Percentiles rank a stretch among this genome's conserved stretches.
phyloP scores from a whole-genome alignment of 2,797 vertebrate species.

The Uromys caudimaculatus region DNA sequence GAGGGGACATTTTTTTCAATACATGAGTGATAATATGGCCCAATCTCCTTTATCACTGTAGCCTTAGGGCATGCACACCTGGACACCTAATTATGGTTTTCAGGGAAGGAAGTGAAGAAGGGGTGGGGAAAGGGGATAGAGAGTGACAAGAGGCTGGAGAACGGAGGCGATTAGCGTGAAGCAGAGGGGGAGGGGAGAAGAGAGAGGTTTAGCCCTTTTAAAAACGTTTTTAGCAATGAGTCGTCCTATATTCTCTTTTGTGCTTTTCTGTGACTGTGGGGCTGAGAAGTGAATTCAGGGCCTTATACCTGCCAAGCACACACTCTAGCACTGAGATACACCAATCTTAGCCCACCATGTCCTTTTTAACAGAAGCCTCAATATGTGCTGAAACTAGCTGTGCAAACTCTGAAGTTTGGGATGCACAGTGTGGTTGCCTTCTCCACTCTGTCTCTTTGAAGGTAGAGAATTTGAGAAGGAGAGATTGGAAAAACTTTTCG shows the following conservation, averaged over 20 bases:
- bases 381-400: neutral
- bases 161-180: too few relatives aligned
- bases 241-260: neutral
- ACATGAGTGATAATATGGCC: neutral
- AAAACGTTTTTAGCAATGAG: neutral
- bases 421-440: neutral
- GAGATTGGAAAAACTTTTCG: neutral
- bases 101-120: neutral
- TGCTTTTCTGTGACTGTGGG: neutral
- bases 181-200: too few relatives aligned
- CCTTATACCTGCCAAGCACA: neutral
- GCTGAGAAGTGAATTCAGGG: neutral
- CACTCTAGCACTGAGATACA: neutral
- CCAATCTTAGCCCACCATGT: neutral
- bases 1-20: constrained; percentile 41
- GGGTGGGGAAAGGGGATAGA: too few relatives aligned
- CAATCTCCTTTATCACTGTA: constrained; percentile 19
- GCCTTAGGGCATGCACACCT: neutral
- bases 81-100: neutral
- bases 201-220: neutral
- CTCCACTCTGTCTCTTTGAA: neutral
- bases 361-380: constrained; percentile 21
- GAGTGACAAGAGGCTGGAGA: too few relatives aligned
- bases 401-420: constrained; percentile 26
- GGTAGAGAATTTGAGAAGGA: neutral